These are phyloP conservation scores for Stratiolaelaps scimitus DNA, from an alignment of 1,140 invertebrate genomes.

Conservation along the genomic window DNA sequence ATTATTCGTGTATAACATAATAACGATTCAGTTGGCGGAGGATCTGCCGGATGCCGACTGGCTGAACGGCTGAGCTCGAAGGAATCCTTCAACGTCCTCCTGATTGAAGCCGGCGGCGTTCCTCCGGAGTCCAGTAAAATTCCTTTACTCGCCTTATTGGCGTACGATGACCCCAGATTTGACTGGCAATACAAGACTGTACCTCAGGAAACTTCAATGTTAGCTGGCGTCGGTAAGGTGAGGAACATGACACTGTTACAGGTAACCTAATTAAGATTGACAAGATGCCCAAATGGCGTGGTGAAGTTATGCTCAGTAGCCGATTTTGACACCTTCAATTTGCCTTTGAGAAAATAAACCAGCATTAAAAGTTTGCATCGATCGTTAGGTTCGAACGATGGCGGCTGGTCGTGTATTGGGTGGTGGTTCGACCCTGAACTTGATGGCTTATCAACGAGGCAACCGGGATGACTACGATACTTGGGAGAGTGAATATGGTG, in stretches of 20 bases:
- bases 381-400: constrained; percentile 28
- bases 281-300: no score
- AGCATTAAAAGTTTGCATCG: no score
- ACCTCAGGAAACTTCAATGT: constrained; percentile 38
- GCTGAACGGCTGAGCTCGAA: constrained; percentile 41
- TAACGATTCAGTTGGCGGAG: constrained; percentile 33
- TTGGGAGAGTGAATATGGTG: constrained; percentile 49
- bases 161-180: constrained; percentile 33
- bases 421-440: constrained; percentile 47
- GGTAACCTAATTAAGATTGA: no score
- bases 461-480: constrained; percentile 52
- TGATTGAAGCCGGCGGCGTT: constrained; percentile 55
- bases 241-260: neutral
- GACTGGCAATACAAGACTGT: constrained; percentile 43
- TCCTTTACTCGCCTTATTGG: constrained; percentile 33
- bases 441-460: constrained; percentile 55
- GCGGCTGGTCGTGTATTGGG: constrained; percentile 38
- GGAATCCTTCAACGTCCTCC: constrained; percentile 48
- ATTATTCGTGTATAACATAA: neutral
- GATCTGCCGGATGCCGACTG: constrained; percentile 32
- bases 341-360: no score
- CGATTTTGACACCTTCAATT: no score
- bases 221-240: neutral
- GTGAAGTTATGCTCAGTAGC: no score
- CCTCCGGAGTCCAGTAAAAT: constrained; percentile 33